phyloP scores from a whole-genome alignment of 37 sponge, comb jelly and placozoan genomes.

The Dysidea cf. avara region DNA sequence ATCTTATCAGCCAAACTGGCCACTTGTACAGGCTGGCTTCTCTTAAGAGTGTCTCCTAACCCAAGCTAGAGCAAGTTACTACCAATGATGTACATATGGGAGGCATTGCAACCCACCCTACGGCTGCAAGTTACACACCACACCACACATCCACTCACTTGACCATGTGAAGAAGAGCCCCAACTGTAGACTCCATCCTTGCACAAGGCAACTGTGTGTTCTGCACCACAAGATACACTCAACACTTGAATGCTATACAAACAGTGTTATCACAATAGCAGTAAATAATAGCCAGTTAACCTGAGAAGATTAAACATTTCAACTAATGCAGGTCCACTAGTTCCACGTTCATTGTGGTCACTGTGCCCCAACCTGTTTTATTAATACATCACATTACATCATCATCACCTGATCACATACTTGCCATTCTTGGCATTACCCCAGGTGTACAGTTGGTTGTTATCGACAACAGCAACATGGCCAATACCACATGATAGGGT shows the following conservation, averaged over 20 bases:
- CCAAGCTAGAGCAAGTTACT: constrained; percentile 53
- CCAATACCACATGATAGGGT: constrained; percentile 56
- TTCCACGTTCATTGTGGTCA: constrained; percentile 52
- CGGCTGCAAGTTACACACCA: neutral
- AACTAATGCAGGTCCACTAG: constrained; percentile 53
- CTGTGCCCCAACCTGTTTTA: constrained; percentile 68
- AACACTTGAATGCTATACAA: constrained; percentile 57
- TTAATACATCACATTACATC: constrained; percentile 2
- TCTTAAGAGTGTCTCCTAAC: constrained; percentile 67
- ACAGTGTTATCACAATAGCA: neutral
- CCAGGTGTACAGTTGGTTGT: constrained; percentile 79
- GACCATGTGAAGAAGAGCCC: constrained; percentile 71
- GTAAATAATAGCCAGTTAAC: neutral
- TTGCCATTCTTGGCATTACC: constrained; percentile 73
- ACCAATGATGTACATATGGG: no score
- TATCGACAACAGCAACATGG: constrained; percentile 63
- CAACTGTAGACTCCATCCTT: constrained; percentile 81
- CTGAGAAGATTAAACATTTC: constrained; percentile 65
- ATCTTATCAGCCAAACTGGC: constrained; percentile 58
- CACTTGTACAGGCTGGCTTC: constrained; percentile 69
- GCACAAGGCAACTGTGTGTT: constrained; percentile 83
- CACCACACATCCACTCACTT: constrained; percentile 35
- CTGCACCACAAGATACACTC: constrained; percentile 83
- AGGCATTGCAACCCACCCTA: neutral
- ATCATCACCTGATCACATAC: constrained; percentile 36